Evolutionary conservation across 2,113 vertebrate genomes (phyloP).

Genomic region (Alethe castanea): DNA sequence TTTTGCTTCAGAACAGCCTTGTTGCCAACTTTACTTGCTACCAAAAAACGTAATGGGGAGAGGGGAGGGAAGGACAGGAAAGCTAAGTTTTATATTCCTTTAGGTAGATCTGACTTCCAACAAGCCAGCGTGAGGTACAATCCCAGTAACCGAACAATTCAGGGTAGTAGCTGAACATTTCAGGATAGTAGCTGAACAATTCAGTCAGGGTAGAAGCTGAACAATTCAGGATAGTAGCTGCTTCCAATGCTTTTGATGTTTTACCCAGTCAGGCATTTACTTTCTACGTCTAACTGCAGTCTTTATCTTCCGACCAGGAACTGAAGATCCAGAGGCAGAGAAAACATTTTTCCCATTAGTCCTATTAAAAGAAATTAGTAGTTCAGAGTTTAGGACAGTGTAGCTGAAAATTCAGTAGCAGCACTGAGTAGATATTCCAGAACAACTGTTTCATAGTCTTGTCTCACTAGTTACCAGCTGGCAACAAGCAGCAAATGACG

Average conservation of each 20-base stretch:
- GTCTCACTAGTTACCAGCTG: conserved; percentile 11
- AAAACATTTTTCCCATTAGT: conserved; percentile 75
- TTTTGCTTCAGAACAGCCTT: conserved; percentile 67
- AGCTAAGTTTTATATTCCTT: conserved; percentile 62
- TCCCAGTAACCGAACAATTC: conserved; percentile 71
- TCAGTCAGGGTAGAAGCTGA: conserved; percentile 67
- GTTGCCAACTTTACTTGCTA: conserved; percentile 67
- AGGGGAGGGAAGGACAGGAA: conserved; percentile 17
- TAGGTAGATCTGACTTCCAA: conserved; percentile 72
- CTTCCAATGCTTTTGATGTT: conserved; percentile 62
- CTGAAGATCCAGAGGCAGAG: conserved; percentile 74
- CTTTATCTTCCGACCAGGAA: conserved; percentile 92
- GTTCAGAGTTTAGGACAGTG: conserved; percentile 38
- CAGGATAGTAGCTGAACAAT: conserved; percentile 65
- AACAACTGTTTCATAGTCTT: conserved; percentile 4
- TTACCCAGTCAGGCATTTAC: conserved; percentile 68
- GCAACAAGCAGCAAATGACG: background rate
- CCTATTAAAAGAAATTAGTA: conserved; percentile 70
- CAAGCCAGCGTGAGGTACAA: conserved; percentile 71
- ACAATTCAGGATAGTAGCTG: conserved; percentile 68
- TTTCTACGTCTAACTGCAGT: conserved; percentile 92
- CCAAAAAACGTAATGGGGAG: background rate
- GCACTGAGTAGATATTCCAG: conserved; percentile 14
- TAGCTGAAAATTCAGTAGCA: conserved; percentile 11
- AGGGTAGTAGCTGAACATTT: conserved; percentile 14